Evolutionary conservation across 2,888 invertebrate genomes (phyloP), one percentile per base, ranked within the genome.

Genomic region (Mycalesis mineus): DNA sequence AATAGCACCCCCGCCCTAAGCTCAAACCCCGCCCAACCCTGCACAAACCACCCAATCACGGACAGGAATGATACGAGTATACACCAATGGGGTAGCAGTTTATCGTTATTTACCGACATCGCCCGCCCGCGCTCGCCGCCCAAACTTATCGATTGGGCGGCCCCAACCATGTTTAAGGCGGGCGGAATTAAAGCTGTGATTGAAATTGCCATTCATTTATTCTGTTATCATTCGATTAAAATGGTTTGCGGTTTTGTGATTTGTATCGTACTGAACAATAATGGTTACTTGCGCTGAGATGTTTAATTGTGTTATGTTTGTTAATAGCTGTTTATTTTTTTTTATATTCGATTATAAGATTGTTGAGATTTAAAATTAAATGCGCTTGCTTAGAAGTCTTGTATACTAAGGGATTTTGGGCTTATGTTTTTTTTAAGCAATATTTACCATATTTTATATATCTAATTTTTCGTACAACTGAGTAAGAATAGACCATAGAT

Each of bases 121-220:
- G 69, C 75, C 83, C 82, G 80, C 81, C 85, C 84, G 79, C 85
- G 77, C 73, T 68, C 69, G 62, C 74, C 76, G 70, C 73, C 82
- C 77, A 73, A 72, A 70, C 68, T 72, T 88, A 89, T 89, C 88
- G 88, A 89, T 89, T 87, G 85, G 85, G 75, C 80, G 65, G 71
- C 71, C 75, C 74, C 73, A 73, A 75, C 76, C 82, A 82, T 87
- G 88, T 84, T 88, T 88, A 88, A 88, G 84, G 81, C 82, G 84
- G 84, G 68, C 77, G 77, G 84, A 85, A 84, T 88, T 89, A 88
- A 88, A 86, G 83, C 86, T 86, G 86, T 88, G 88, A 89, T 88
- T 62, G 64, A 66, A 67, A 65, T 64, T 62, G 63, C 62, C 62
- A 66, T 66, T 67, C 66, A 67, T 67, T 67, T 66, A 65, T 67